Percentiles rank a stretch among this genome's conserved stretches.
Conservation (phyloP, 2,797 vertebrate genomes). For the Coendou prehensilis region DNA sequence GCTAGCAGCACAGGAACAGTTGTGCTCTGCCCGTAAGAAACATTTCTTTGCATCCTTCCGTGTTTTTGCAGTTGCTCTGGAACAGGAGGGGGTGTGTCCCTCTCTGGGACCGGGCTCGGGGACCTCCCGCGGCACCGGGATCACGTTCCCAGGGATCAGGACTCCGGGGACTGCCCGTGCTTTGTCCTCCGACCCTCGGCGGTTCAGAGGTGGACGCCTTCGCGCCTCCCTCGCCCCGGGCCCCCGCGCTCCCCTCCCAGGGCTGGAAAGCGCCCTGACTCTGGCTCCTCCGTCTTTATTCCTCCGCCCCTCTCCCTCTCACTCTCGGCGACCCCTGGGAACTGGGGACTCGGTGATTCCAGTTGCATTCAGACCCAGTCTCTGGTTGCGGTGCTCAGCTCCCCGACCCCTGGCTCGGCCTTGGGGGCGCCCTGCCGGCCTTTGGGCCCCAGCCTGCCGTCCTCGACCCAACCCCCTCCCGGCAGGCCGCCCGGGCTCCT, state of each 20-base stretch:
- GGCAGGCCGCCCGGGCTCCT: not conserved
- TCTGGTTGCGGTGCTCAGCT: not conserved
- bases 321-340: constrained; percentile 32
- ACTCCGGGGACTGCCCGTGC: constrained; percentile 64
- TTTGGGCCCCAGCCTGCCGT: not conserved
- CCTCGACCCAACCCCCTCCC: not conserved
- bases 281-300: constrained; percentile 42
- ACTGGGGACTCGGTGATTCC: constrained; percentile 49
- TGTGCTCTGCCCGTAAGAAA: constrained; percentile 54
- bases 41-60: constrained; percentile 48
- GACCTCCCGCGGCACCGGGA: constrained; percentile 69
- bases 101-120: not conserved
- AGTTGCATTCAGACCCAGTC: constrained; percentile 60
- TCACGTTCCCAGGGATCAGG: constrained; percentile 52
- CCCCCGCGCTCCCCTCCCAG: constrained; percentile 33
- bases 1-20: constrained; percentile 61
- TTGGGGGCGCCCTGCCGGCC: constrained; percentile 39
- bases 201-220: constrained; percentile 71
- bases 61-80: constrained; percentile 55
- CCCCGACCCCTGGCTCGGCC: not conserved
- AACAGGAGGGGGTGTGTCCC: constrained; percentile 77
- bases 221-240: constrained; percentile 37
- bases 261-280: not conserved
- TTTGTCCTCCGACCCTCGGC: constrained; percentile 76
- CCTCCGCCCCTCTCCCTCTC: not conserved